A percentile compares a stretch with the other conserved stretches of the same genome.
Conservation (phyloP, 2,888 invertebrate species). For the Seira ritae region DNA sequence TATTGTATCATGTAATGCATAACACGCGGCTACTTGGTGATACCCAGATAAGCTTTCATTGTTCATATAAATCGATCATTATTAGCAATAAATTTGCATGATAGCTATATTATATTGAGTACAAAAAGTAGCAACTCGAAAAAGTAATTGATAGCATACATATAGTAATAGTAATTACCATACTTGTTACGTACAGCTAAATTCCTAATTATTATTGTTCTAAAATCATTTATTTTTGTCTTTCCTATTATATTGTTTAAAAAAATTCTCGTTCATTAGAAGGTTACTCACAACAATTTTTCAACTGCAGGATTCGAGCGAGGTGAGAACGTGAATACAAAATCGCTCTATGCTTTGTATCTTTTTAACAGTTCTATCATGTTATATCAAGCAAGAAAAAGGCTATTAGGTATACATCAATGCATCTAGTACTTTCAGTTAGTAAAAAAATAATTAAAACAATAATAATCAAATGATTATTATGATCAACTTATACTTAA, state of each 20-base stretch:
- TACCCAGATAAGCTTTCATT: too few species aligned
- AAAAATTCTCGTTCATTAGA: too few species aligned
- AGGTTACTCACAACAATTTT: neutral
- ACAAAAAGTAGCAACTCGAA: neutral
- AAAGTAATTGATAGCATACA: neutral
- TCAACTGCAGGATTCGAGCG: neutral
- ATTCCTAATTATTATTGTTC: neutral
- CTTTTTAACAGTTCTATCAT: neutral
- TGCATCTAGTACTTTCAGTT: neutral
- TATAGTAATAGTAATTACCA: neutral
- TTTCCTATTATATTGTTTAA: too few species aligned
- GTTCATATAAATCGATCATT: too few species aligned
- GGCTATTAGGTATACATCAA: neutral
- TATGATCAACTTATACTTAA: neutral
- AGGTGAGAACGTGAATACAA: neutral
- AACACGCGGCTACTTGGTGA: too few species aligned
- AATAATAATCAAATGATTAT: neutral
- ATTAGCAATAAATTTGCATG: too few species aligned
- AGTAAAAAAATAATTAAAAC: neutral
- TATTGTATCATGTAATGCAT: too few species aligned
- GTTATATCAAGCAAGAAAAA: neutral
- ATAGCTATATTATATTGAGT: neutral
- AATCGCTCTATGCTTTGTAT: neutral
- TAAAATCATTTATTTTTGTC: neutral
- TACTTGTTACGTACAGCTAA: neutral